These are phyloP conservation scores for Ommatoiulus sabulosus DNA, from an alignment of 2,888 invertebrate genomes.

Conservation along the genomic window DNA sequence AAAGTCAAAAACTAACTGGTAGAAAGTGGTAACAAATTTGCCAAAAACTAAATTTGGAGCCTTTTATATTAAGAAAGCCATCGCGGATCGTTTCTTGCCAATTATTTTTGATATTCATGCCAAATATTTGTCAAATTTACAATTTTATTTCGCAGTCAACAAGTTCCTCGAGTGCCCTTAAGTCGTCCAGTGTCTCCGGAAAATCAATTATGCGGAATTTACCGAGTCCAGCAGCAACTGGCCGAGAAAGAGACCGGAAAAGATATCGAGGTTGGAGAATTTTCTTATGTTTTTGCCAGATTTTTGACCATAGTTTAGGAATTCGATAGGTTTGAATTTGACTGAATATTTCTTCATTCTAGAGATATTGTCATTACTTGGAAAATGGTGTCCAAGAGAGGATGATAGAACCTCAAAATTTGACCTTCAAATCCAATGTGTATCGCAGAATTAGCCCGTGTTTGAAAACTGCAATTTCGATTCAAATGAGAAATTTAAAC, in stretches of 20 bases:
- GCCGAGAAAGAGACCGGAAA: not conserved
- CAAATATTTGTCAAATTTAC: not conserved
- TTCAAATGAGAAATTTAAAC: conserved; percentile 66
- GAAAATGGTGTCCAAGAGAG: conserved; percentile 7
- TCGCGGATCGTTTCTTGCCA: too few relatives aligned
- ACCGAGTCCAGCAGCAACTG: not conserved
- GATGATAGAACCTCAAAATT: conserved; percentile 20
- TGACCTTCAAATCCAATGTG: not conserved
- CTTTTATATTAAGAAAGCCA: too few relatives aligned
- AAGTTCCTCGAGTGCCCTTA: not conserved
- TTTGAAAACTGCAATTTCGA: conserved; percentile 57
- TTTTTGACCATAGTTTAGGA: too few relatives aligned
- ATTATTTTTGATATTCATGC: too few relatives aligned
- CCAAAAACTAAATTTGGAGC: too few relatives aligned
- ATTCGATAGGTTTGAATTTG: not conserved
- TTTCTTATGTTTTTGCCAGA: not conserved
- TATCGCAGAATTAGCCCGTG: not conserved
- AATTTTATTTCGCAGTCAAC: not conserved
- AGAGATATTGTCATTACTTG: conserved; percentile 43
- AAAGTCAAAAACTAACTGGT: too few relatives aligned
- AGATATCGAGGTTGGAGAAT: not conserved
- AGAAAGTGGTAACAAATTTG: too few relatives aligned
- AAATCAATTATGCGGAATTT: not conserved
- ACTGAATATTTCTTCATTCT: not conserved
- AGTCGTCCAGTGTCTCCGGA: conserved; percentile 46